Evolutionary conservation across 1,140 invertebrate genomes (phyloP), one percentile per base, ranked within the genome.

Genomic region (Megalonaias nervosa): DNA sequence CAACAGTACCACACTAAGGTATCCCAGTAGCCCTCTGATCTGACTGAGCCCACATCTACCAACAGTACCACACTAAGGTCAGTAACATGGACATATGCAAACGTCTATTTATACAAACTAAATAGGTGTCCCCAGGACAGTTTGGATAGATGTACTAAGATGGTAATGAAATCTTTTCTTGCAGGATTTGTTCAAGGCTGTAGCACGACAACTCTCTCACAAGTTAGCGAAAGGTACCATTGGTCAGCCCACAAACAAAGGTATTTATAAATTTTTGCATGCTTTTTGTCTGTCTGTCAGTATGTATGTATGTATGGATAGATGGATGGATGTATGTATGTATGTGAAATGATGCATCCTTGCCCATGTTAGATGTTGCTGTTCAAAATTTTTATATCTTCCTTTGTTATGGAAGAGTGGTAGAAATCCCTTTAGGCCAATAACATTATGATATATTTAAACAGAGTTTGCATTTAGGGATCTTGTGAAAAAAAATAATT

Each of bases 161-260:
- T 66, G 21, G 19, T n/a, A 48, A 23, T 64, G 58, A n/a, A 21
- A 73, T 61, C 59, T 65, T 71, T 66, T 65, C 60, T 77, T 81
- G 59, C 77, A 88, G 86, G 86, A 86, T 55, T 65, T 86, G 65
- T 88, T 88, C 69, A 88, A 88, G 73, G 71, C 75, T 56, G 79
- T 83, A 58, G 86, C 86, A 15, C 84, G 80, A 69, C 65, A 55
- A 31, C 75, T 88, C 14, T 84, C 86, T 60, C 81, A 88, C 56
- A 81, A 82, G 58, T 69, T 88, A 26, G 69, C 75, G 59, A 70
- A 77, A 15, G 77, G 77, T 67, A 79, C 80, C 48, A 83, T 75
- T n/a, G 81, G 78, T 19, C 19, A 62, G 60, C 16, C 17, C 59
- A 4, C 16, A 16, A 60, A 77, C 12, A 60, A 73, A 72, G 70